A percentile compares a stretch with the other conserved stretches of the same genome.
Conservation (phyloP, 30 jellyfish, hydroid and myxozoan species). For the Aurelia sp. region DNA sequence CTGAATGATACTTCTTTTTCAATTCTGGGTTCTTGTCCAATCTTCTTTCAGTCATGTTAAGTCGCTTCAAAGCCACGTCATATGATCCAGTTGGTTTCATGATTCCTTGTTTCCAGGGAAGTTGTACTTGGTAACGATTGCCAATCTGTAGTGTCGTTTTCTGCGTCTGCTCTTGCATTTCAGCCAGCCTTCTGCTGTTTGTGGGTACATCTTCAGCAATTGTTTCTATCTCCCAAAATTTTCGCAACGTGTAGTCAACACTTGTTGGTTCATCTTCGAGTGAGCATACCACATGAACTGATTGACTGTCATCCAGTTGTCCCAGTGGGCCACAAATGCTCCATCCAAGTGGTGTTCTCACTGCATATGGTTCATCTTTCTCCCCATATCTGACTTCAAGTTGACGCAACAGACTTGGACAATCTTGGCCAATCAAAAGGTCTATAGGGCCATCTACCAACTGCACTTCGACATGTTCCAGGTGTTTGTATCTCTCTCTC, state of each 20-base stretch:
- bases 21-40: not conserved
- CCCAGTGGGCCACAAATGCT: conserved; percentile 34
- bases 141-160: not conserved
- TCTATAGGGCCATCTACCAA: conserved; percentile 31
- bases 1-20: no score
- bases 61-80: conserved; percentile 23
- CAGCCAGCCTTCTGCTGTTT: conserved; percentile 28
- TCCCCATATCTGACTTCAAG: conserved; percentile 25
- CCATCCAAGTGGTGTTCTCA: conserved; percentile 35
- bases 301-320: not conserved
- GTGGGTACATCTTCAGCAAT: not conserved
- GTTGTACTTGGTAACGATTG: no score
- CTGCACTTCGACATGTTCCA: not conserved
- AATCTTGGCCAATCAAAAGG: conserved; percentile 37
- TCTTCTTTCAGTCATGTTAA: conserved; percentile 14
- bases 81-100: conserved; percentile 17
- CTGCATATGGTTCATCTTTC: conserved; percentile 34
- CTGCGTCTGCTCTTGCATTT: conserved; percentile 12
- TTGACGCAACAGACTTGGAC: conserved; percentile 41
- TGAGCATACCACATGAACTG: conserved; percentile 12
- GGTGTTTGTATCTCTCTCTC: conserved; percentile 18
- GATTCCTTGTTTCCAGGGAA: no score
- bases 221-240: no score
- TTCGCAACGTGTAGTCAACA: no score
- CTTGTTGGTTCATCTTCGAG: no score